Percentiles rank a stretch among this genome's conserved stretches.
These are phyloP conservation scores for Trematomus loennbergii DNA, from an alignment of 2,113 vertebrate genomes.

Conservation along the genomic window DNA sequence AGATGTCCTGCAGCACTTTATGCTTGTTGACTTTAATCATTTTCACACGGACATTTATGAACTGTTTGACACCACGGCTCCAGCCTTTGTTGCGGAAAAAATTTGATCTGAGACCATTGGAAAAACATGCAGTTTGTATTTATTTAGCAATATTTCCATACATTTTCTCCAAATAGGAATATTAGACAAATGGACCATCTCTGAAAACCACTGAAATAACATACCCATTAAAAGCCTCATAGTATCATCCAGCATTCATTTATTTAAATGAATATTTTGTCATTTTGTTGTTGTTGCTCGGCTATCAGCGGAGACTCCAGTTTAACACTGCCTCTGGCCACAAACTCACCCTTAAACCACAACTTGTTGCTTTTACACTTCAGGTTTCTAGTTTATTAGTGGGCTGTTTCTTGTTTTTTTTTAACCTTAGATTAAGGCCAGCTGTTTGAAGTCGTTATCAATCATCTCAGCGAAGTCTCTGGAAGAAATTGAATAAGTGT, in stretches of 20 bases:
- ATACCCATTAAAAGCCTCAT: background rate
- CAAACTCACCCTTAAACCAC: background rate
- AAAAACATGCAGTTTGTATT: background rate
- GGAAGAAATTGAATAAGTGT: background rate
- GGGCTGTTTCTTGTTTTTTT: background rate
- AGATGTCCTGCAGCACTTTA: slow-evolving; percentile 28
- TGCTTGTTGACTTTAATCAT: slow-evolving; percentile 34
- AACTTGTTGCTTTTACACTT: background rate
- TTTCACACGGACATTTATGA: slow-evolving; percentile 24
- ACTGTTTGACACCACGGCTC: slow-evolving; percentile 19
- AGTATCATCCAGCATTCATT: background rate
- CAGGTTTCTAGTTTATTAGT: background rate
- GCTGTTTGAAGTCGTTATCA: background rate
- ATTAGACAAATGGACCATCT: background rate
- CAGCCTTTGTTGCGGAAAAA: slow-evolving; percentile 23
- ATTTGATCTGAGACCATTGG: slow-evolving; percentile 1
- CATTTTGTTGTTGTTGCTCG: background rate
- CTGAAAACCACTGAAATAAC: slow-evolving; percentile 8
- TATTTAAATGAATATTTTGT: background rate
- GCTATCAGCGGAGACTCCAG: background rate
- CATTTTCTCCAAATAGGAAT: background rate
- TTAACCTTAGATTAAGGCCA: background rate
- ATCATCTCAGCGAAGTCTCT: background rate
- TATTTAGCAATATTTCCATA: slow-evolving; percentile 5
- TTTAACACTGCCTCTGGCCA: background rate